These are phyloP conservation scores for Danionella cerebrum DNA, from an alignment of 2,113 vertebrate genomes.

Conservation along the genomic window DNA sequence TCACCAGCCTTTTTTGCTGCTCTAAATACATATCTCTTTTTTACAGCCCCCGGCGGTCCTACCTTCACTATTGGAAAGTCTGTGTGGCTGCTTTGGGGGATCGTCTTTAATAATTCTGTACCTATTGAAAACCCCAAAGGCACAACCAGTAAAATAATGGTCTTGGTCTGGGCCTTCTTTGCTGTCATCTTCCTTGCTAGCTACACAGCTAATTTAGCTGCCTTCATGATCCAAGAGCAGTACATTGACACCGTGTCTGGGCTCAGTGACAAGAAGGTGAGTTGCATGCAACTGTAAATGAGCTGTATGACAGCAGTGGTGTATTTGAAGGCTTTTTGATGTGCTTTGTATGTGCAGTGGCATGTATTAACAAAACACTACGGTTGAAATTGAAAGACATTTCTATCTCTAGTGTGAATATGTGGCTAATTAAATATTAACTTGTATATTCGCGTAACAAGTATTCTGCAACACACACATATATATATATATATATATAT, in stretches of 20 bases:
- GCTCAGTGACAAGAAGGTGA: constrained; percentile 95
- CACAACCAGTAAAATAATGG: constrained; percentile 99
- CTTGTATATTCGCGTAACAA: no score
- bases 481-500: no score
- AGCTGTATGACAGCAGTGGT: not conserved
- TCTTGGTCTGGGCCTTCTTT: constrained; percentile 96
- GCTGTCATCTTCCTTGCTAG: constrained; percentile 97
- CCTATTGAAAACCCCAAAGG: constrained; percentile 97
- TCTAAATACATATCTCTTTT: not conserved
- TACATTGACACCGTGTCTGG: constrained; percentile 97
- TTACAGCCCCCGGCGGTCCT: constrained; percentile 78
- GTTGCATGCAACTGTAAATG: constrained; percentile 18
- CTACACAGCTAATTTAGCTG: constrained; percentile 94
- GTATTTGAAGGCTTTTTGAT: not conserved
- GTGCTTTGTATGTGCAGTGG: not conserved
- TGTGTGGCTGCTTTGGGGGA: constrained; percentile 93
- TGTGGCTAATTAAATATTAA: not conserved
- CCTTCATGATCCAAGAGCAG: constrained; percentile 99
- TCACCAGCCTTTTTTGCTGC: no score
- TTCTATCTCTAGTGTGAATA: not conserved
- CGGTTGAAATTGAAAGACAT: not conserved
- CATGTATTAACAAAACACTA: not conserved
- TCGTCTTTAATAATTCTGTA: constrained; percentile 98
- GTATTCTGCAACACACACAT: no score
- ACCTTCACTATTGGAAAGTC: constrained; percentile 97